phyloP scores from a whole-genome alignment of 2,888 invertebrate species.

The Bellardia pandia region DNA sequence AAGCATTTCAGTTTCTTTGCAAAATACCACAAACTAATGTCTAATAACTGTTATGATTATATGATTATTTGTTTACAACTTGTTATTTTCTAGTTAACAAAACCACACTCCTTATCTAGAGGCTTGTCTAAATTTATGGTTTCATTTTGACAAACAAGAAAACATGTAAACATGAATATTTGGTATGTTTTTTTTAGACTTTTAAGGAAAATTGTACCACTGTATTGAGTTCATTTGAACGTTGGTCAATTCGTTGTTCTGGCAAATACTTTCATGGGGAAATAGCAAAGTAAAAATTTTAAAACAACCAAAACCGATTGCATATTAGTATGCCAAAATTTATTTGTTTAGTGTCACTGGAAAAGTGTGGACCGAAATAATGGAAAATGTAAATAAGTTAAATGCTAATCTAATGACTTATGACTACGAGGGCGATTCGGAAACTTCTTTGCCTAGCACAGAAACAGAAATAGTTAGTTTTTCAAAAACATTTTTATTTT shows the following conservation, averaged over 20 bases:
- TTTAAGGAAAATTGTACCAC: neutral
- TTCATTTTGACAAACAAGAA: neutral
- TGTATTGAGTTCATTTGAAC: neutral
- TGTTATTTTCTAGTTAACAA: conserved; percentile 13
- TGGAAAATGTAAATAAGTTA: too few relatives aligned
- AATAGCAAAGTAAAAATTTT: neutral
- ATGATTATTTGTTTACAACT: conserved; percentile 20
- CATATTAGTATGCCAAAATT: too few relatives aligned
- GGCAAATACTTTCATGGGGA: too few relatives aligned
- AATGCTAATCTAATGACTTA: too few relatives aligned
- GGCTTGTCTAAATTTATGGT: neutral
- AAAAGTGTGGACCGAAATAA: too few relatives aligned
- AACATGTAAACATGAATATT: neutral
- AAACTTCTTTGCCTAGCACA: too few relatives aligned
- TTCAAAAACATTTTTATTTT: too few relatives aligned
- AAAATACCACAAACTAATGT: conserved; percentile 4
- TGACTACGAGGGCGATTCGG: too few relatives aligned
- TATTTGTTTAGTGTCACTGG: too few relatives aligned
- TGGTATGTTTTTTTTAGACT: neutral
- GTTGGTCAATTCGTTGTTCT: neutral
- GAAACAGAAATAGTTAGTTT: too few relatives aligned
- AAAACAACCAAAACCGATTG: too few relatives aligned
- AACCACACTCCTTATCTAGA: conserved; percentile 7
- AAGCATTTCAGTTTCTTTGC: neutral
- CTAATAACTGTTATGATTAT: conserved; percentile 26